These are phyloP conservation scores for Encarsia formosa DNA, from an alignment of 2,888 invertebrate genomes.

Conservation along the genomic window DNA sequence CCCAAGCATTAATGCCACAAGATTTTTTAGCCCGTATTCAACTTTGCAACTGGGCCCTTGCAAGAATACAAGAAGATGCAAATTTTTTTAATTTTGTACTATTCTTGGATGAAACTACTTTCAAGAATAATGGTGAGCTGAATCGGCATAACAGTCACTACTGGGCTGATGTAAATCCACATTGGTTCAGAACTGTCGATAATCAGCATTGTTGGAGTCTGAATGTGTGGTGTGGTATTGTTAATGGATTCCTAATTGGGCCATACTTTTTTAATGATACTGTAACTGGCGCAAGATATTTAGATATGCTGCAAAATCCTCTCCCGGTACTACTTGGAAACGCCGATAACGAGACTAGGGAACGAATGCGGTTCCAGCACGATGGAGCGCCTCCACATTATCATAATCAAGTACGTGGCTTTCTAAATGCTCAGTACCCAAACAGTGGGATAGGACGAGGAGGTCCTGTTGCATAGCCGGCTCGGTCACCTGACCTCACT, in stretches of 20 bases:
- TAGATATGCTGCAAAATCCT: conserved; percentile 9
- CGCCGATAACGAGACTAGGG: conserved; percentile 2
- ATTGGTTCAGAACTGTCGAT: too few species aligned
- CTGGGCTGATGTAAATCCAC: background rate
- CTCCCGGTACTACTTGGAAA: conserved; percentile 3
- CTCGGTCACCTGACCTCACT: too few species aligned
- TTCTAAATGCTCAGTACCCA: too few species aligned
- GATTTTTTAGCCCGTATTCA: too few species aligned
- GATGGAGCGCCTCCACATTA: too few species aligned
- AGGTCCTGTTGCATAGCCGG: too few species aligned
- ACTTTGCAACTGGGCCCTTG: too few species aligned
- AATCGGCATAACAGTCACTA: conserved; percentile 16
- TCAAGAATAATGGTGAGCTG: too few species aligned
- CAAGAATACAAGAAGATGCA: conserved; percentile 14
- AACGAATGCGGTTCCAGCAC: conserved; percentile 17
- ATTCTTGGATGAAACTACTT: conserved; percentile 32
- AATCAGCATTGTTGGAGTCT: too few species aligned
- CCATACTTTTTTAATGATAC: conserved; percentile 7
- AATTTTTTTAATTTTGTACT: conserved; percentile 16
- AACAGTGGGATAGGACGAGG: too few species aligned
- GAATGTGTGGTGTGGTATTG: conserved; percentile 1
- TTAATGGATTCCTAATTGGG: conserved; percentile 3
- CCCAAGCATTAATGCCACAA: too few species aligned
- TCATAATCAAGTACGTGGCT: too few species aligned
- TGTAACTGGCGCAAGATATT: conserved; percentile 1